A percentile compares a stretch with the other conserved stretches of the same genome.
phyloP scores from a whole-genome alignment of 2,797 vertebrate genomes.

The Neostethus bicornis region DNA sequence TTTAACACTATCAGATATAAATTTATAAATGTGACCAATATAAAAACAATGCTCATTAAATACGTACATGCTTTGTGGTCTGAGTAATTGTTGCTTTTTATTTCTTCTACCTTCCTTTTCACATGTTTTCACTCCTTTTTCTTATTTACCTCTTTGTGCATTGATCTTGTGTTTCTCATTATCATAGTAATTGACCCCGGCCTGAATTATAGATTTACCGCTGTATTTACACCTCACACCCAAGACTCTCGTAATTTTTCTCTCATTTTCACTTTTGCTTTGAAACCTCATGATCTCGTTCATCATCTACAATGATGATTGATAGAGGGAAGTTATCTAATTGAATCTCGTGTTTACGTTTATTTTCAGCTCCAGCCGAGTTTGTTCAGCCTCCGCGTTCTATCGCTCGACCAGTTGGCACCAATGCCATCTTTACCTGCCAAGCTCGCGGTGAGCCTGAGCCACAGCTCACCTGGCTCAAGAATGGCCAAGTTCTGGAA shows the following conservation, averaged over 20 bases:
- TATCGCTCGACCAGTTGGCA: constrained; percentile 91
- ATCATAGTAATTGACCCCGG: constrained; percentile 36
- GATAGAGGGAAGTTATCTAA: neutral
- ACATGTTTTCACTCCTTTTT: too few relatives aligned
- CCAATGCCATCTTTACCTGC: constrained; percentile 96
- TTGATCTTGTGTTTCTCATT: constrained; percentile 34
- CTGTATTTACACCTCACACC: constrained; percentile 20
- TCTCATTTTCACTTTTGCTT: neutral
- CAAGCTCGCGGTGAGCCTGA: constrained; percentile 92
- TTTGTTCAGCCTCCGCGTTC: constrained; percentile 97
- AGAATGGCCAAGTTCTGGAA: constrained; percentile 94
- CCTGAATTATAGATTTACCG: constrained; percentile 33
- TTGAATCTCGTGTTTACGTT: constrained; percentile 3
- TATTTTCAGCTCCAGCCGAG: constrained; percentile 89
- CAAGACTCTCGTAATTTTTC: constrained; percentile 1
- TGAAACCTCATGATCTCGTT: neutral
- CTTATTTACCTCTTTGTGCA: constrained; percentile 18
- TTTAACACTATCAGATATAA: constrained; percentile 24
- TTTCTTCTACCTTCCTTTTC: neutral
- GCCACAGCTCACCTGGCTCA: constrained; percentile 95
- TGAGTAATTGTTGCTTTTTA: neutral
- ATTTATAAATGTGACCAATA: constrained; percentile 47
- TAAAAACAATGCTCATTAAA: constrained; percentile 22
- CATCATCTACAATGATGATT: neutral
- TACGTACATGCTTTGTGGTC: too few relatives aligned